Base-by-base conservation (phyloP, 2,888 invertebrate species). In the Folsomia candida region DNA sequence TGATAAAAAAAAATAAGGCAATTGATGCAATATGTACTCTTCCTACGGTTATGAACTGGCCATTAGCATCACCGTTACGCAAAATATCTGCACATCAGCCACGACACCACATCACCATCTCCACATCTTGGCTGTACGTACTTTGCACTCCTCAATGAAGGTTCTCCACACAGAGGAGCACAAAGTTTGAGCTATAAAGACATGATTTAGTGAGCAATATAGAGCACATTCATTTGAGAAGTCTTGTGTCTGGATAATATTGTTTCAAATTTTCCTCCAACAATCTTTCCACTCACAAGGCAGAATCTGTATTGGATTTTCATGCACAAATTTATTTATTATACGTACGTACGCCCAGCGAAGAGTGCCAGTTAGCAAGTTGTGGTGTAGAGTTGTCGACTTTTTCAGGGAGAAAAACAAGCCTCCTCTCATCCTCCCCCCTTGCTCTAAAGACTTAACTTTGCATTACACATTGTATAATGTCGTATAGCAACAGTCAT, bases 151-250 rank as follows among this genome's bases (percentile, higher is more conserved):
- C n/a, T n/a, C n/a, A n/a, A n/a, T n/a, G n/a, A n/a, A n/a, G n/a
- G n/a, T n/a, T n/a, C n/a, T n/a, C n/a, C n/a, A n/a, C n/a, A n/a
- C n/a, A n/a, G n/a, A 11, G 47, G 47, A 47, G 47, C 9, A 47
- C 9, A 18, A 47, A 47, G 18, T 62, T 47, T 9, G 47, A 68
- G 68, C 54, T 68, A 68, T 71, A 71, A 71, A 71, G 68, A 68
- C 60, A 68, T 71, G 71, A 71, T 71, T 71, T 71, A 71, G 68
- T 71, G 68, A 28, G 68, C 64, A 71, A 64, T 71, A 71, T 67
- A 64, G 65, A 28, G n/a, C 61, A 65, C 71, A 71, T 71, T 71
- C 71, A 71, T 71, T 71, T 68, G 68, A 51, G 64, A 59, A 20
- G 9, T 47, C 47, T 62, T 62, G 28, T 18, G 26, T 28, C 26